phyloP scores from a whole-genome alignment of 2,797 vertebrate genomes.

The Cossypha heuglini region DNA sequence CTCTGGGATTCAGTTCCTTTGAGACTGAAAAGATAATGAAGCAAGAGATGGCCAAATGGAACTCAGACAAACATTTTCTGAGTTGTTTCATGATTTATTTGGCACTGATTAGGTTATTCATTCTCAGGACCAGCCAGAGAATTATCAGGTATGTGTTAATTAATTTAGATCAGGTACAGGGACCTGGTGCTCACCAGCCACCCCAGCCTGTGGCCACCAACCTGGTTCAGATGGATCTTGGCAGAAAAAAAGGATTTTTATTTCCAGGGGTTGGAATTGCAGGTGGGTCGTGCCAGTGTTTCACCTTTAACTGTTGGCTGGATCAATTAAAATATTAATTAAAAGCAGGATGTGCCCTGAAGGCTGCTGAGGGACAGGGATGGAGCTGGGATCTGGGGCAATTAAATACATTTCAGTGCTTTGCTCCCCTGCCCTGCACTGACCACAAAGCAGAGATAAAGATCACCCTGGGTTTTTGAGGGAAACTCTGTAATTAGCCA shows the following conservation, averaged over 20 bases:
- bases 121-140: too few relatives aligned
- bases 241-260: not conserved
- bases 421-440: not conserved
- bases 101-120: not conserved
- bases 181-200: not conserved
- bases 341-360: not conserved
- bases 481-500: not conserved
- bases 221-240: not conserved
- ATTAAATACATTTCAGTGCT: not conserved
- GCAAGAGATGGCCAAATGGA: not conserved
- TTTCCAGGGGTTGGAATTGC: not conserved
- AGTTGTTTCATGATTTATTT: not conserved
- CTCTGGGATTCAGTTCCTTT: not conserved
- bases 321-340: not conserved
- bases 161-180: not conserved
- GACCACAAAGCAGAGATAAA: not conserved
- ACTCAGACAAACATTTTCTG: not conserved
- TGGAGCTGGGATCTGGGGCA: not conserved
- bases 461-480: not conserved
- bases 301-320: not conserved
- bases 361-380: not conserved
- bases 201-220: not conserved
- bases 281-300: not conserved
- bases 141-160: not conserved
- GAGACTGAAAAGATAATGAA: not conserved